Conservation (phyloP, 2,888 invertebrate species). For the Zootermopsis nevadensis region DNA sequence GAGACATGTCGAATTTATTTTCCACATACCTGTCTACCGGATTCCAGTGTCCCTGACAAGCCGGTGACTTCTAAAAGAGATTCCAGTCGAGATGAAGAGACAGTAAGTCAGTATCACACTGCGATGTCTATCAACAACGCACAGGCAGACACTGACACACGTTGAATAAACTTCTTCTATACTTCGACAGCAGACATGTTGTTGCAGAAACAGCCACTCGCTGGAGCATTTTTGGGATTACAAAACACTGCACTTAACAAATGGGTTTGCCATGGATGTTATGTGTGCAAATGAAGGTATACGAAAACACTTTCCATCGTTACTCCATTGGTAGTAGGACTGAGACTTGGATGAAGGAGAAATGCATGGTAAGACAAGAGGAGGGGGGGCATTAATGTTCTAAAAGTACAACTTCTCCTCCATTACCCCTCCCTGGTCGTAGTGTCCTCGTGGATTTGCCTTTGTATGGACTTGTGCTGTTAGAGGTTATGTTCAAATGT, state of each 20-base stretch:
- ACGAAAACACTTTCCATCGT: neutral
- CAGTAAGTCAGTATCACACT: conserved; percentile 15
- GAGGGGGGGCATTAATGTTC: conserved; percentile 30
- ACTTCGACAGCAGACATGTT: neutral
- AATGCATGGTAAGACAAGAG: neutral
- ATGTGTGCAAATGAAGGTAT: neutral
- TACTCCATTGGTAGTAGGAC: neutral
- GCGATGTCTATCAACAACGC: conserved; percentile 12
- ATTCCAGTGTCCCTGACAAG: conserved; percentile 4
- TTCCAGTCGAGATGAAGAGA: conserved; percentile 26
- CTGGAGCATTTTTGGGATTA: neutral
- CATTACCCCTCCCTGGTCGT: neutral
- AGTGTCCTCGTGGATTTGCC: conserved; percentile 21
- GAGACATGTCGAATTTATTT: neutral
- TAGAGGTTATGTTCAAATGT: conserved; percentile 19
- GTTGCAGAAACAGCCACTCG: neutral
- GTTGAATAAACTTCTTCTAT: neutral
- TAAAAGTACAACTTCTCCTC: conserved; percentile 29
- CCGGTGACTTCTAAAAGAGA: conserved; percentile 20
- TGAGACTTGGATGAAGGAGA: conserved; percentile 15
- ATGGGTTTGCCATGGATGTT: neutral
- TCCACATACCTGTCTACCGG: conserved; percentile 20
- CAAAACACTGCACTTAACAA: conserved; percentile 5
- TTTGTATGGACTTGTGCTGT: neutral
- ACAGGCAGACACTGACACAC: neutral